Evolutionary conservation across 2,113 vertebrate genomes (phyloP).

Genomic region (Copsychus sechellarum): DNA sequence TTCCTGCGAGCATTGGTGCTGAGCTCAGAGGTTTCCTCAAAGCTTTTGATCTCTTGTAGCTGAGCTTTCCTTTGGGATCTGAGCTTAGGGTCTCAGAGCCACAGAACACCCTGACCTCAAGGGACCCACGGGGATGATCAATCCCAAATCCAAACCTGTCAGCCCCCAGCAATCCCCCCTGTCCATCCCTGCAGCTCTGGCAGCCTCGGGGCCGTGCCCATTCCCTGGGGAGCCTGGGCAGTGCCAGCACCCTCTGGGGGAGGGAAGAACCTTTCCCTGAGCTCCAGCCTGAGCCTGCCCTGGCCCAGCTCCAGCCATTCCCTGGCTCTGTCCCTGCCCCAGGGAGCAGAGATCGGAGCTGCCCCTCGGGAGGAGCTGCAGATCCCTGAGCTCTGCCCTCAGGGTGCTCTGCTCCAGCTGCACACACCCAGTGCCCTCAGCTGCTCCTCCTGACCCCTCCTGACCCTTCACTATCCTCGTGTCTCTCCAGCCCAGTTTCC

Average conservation of each 20-base stretch:
- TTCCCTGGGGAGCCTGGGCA: too few relatives aligned
- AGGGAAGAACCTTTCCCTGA: too few relatives aligned
- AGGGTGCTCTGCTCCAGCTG: neutral
- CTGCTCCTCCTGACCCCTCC: neutral
- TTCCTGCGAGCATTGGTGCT: neutral
- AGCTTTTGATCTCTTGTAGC: neutral
- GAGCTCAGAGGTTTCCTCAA: neutral
- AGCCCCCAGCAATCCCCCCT: neutral
- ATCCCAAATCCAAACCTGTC: accelerated
- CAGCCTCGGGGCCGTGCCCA: too few relatives aligned
- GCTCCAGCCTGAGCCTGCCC: too few relatives aligned
- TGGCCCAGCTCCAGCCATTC: too few relatives aligned
- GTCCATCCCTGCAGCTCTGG: neutral
- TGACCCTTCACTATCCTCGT: neutral
- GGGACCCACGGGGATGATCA: accelerated
- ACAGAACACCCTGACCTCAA: neutral
- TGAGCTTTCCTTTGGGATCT: neutral
- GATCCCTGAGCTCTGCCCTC: neutral
- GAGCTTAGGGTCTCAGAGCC: neutral
- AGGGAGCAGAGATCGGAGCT: too few relatives aligned
- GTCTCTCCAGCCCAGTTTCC: neutral
- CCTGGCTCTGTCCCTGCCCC: too few relatives aligned
- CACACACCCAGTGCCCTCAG: neutral
- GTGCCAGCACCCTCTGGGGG: too few relatives aligned
- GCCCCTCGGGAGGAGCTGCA: too few relatives aligned